These are phyloP conservation scores for Aselliscus stoliczkanus DNA, from an alignment of 2,797 vertebrate species.

Conservation along the genomic window DNA sequence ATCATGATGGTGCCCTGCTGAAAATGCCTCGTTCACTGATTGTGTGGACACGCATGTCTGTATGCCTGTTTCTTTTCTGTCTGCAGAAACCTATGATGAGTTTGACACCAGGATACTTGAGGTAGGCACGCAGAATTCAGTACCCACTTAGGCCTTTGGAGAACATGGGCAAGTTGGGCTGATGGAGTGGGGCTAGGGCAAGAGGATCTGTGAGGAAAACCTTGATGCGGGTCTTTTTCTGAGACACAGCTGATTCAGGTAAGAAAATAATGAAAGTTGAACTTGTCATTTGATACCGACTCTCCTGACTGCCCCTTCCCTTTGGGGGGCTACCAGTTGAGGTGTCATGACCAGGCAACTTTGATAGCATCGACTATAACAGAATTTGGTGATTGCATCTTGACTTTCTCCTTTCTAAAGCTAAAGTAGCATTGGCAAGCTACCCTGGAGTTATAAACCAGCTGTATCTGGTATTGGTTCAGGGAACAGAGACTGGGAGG, in stretches of 20 bases:
- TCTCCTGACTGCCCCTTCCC: neutral
- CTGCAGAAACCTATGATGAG: constrained; percentile 90
- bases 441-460: neutral
- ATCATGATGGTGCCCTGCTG: neutral
- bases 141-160: neutral
- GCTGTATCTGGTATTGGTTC: neutral
- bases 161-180: neutral
- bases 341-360: neutral
- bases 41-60: neutral
- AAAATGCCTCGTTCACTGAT: neutral
- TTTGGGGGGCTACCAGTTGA: neutral
- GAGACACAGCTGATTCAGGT: neutral
- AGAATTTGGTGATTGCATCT: neutral
- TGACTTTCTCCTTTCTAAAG: neutral
- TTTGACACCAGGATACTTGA: constrained; percentile 94
- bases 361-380: neutral
- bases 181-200: neutral
- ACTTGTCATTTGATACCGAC: neutral
- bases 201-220: neutral
- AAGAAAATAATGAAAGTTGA: neutral
- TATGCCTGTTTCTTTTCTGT: constrained; percentile 57
- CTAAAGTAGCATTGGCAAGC: neutral
- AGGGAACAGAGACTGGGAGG: neutral
- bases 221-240: neutral
- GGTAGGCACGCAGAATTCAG: constrained; percentile 82